phyloP scores from a whole-genome alignment of 1,140 invertebrate genomes.

The Ridgeia piscesae region DNA sequence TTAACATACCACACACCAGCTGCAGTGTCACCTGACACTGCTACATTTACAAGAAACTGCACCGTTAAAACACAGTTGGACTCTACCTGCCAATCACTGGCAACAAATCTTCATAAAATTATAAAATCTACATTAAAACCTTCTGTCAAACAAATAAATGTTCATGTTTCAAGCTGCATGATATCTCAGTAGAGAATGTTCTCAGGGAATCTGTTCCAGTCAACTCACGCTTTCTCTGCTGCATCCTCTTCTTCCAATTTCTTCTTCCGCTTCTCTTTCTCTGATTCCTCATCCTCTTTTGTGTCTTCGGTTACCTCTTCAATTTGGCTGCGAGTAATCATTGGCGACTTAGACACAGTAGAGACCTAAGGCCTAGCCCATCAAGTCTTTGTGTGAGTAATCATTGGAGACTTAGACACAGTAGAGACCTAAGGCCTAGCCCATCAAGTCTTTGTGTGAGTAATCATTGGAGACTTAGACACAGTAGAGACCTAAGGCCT shows the following conservation, averaged over 20 bases:
- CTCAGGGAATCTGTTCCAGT: not conserved
- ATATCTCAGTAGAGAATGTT: not conserved
- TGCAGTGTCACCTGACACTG: too few species aligned
- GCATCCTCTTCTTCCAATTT: not conserved
- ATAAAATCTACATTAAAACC: too few species aligned
- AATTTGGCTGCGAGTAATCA: not conserved
- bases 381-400: not conserved
- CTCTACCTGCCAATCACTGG: too few species aligned
- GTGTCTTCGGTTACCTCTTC: conserved; percentile 15
- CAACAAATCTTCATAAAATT: too few species aligned
- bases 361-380: not conserved
- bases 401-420: not conserved
- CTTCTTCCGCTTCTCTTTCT: not conserved
- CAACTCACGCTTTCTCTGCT: conserved; percentile 24
- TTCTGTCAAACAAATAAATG: too few species aligned
- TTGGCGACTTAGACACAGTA: not conserved
- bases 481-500: not conserved
- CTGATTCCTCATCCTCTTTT: not conserved
- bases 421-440: not conserved
- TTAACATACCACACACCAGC: too few species aligned
- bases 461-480: conserved; percentile 1
- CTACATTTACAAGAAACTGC: too few species aligned
- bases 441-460: not conserved
- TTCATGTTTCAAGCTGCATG: too few species aligned
- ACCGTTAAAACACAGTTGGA: too few species aligned